These are phyloP conservation scores for Solenodon paradoxus DNA, from an alignment of 2,113 vertebrate species.

Conservation along the genomic window DNA sequence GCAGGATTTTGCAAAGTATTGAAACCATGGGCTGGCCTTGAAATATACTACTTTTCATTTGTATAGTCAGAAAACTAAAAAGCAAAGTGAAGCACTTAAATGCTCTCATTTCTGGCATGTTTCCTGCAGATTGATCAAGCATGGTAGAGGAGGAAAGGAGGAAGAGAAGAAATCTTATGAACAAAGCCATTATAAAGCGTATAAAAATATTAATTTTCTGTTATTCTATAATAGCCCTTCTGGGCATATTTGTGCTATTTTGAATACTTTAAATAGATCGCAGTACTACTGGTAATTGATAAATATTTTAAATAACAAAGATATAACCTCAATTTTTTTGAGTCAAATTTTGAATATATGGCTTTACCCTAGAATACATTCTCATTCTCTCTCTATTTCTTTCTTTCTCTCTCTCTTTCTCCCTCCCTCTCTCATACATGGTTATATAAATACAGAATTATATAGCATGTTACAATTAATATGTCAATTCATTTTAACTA, in stretches of 20 bases:
- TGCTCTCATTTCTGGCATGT: background rate
- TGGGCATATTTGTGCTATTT: background rate
- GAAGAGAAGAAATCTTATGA: background rate
- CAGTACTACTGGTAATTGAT: background rate
- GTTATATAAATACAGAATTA: background rate
- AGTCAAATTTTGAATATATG: background rate
- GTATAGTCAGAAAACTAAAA: conserved; percentile 7
- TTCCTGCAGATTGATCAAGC: background rate
- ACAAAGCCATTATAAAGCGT: background rate
- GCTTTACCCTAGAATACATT: background rate
- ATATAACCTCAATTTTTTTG: background rate
- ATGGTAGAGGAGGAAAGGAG: background rate
- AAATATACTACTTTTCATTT: conserved; percentile 38
- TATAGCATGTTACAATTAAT: background rate
- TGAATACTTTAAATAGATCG: background rate
- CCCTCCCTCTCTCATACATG: background rate
- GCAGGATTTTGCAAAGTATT: conserved; percentile 19
- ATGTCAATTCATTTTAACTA: background rate
- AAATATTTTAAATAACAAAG: background rate
- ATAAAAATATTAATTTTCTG: background rate
- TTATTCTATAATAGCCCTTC: background rate
- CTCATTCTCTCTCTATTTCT: background rate
- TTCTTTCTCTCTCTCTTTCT: background rate
- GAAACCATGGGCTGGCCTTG: conserved; percentile 24
- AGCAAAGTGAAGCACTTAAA: conserved; percentile 31